phyloP scores from a whole-genome alignment of 2,113 vertebrate genomes.

The Pterophyllum scalare region DNA sequence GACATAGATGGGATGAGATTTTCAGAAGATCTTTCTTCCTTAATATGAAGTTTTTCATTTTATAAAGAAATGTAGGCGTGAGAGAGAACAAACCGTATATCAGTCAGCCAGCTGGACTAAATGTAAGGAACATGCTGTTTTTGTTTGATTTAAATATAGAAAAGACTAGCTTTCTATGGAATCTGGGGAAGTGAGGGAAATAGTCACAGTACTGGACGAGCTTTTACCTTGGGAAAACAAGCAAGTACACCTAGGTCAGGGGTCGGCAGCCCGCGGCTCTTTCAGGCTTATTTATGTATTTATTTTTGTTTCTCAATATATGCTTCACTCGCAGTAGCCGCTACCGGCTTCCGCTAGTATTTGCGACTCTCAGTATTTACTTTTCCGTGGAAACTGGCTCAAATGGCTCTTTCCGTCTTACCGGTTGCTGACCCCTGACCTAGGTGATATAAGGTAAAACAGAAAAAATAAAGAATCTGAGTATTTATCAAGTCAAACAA shows the following conservation, averaged over 20 bases:
- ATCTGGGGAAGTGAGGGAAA: background rate
- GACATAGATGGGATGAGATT: background rate
- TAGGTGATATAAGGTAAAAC: background rate
- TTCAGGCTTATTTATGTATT: too few relatives aligned
- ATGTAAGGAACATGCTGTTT: constrained; percentile 10
- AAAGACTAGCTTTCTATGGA: background rate
- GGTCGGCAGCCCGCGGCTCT: too few relatives aligned
- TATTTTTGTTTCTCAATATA: too few relatives aligned
- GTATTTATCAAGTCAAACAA: background rate
- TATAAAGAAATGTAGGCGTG: background rate
- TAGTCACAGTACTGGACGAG: background rate
- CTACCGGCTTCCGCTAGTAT: too few relatives aligned
- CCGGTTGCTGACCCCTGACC: too few relatives aligned
- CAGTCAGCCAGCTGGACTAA: background rate
- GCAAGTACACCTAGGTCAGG: background rate
- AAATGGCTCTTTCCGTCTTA: too few relatives aligned
- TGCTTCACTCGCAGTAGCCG: too few relatives aligned
- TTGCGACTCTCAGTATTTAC: too few relatives aligned
- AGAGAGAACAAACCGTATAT: background rate
- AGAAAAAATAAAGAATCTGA: background rate
- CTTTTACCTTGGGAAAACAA: background rate
- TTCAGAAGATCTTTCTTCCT: background rate
- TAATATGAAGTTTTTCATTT: background rate
- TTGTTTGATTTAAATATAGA: background rate
- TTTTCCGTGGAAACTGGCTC: too few relatives aligned